phyloP scores from a whole-genome alignment of 2,888 invertebrate genomes.

The Holacanthella duospinosa region DNA sequence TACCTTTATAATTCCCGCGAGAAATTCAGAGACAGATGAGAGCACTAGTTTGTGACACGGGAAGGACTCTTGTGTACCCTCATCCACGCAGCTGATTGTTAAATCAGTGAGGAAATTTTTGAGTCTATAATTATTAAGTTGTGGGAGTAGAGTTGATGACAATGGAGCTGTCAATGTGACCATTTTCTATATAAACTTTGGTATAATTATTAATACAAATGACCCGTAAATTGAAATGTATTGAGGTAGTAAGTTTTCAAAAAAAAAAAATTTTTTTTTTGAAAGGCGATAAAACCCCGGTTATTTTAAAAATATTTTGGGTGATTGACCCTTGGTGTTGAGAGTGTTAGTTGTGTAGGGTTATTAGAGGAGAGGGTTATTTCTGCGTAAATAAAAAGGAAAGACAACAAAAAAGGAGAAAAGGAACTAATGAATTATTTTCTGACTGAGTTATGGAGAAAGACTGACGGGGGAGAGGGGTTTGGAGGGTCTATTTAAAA shows the following conservation, averaged over 20 bases:
- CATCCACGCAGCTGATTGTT: neutral
- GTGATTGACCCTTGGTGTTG: no score
- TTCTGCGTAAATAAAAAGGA: neutral
- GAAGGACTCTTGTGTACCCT: neutral
- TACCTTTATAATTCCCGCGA: neutral
- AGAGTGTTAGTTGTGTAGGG: no score
- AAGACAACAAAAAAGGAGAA: neutral
- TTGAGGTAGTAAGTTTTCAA: neutral
- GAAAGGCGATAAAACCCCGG: no score
- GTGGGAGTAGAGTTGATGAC: neutral
- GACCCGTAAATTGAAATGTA: no score
- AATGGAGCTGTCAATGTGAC: neutral
- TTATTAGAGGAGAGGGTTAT: no score
- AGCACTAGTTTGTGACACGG: neutral
- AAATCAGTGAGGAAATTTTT: neutral
- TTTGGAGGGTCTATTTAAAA: neutral
- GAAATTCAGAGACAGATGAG: neutral
- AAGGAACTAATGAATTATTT: neutral
- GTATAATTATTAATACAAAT: no score
- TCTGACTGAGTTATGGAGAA: conserved; percentile 1
- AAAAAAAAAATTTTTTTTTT: no score
- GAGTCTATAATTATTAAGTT: neutral
- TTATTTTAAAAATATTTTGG: no score
- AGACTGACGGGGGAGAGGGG: conserved; percentile 11
- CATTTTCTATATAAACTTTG: neutral